These are phyloP conservation scores for Proterorhinus semilunaris DNA, from an alignment of 2,113 vertebrate genomes.

Conservation along the genomic window DNA sequence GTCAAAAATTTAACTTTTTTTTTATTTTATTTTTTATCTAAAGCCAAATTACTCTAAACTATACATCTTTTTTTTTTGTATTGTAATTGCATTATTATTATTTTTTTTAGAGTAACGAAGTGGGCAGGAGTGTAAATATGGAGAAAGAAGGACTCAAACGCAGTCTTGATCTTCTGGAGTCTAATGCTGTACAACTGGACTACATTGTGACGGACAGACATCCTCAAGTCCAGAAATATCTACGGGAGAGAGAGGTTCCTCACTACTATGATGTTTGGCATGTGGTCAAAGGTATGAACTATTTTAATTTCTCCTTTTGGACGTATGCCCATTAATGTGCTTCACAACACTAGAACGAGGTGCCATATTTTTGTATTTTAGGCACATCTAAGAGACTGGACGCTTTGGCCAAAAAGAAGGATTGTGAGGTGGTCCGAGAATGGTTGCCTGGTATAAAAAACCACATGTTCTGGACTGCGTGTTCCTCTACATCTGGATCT, in stretches of 20 bases:
- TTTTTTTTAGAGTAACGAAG: not conserved
- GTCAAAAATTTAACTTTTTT: no score
- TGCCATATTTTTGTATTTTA: not conserved
- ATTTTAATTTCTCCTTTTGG: not conserved
- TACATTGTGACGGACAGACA: not conserved
- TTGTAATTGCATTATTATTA: no score
- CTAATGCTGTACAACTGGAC: not conserved
- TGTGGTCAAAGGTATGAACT: constrained; percentile 1
- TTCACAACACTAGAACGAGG: not conserved
- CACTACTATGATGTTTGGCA: constrained; percentile 18
- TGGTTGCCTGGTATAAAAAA: constrained; percentile 10
- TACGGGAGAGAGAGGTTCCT: not conserved
- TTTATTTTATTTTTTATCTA: no score
- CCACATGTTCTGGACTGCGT: constrained; percentile 8
- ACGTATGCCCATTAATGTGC: no score
- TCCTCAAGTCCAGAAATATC: constrained; percentile 3
- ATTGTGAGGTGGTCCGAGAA: not conserved
- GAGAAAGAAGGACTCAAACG: not conserved
- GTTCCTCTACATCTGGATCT: not conserved
- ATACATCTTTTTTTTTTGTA: not conserved
- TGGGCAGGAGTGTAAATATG: not conserved
- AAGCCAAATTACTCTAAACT: no score
- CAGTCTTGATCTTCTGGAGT: not conserved
- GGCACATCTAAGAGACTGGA: constrained; percentile 12
- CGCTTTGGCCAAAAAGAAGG: not conserved